Percentiles rank a stretch among this genome's conserved stretches.
Evolutionary conservation across 2,113 vertebrate species (phyloP).

Genomic region (Galbula dea): DNA sequence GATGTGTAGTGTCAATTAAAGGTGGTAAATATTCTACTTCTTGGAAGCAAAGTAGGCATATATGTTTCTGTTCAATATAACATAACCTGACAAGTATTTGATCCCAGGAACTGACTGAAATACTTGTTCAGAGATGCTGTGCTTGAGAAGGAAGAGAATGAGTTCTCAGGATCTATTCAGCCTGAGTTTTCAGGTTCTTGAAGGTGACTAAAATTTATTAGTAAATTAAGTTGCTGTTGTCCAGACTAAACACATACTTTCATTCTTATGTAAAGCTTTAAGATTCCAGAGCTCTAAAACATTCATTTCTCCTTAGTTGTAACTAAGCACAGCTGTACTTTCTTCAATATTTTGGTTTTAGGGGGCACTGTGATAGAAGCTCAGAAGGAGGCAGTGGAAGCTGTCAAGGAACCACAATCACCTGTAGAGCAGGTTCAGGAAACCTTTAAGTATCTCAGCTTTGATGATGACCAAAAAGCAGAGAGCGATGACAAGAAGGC

Average conservation of each 20-base stretch:
- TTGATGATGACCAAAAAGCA: conserved; percentile 12
- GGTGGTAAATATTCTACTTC: background rate
- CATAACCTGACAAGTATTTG: background rate
- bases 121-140: background rate
- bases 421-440: background rate
- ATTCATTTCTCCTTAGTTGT: background rate
- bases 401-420: background rate
- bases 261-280: background rate
- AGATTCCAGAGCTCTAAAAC: background rate
- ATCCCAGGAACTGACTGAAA: background rate
- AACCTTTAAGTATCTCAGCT: background rate
- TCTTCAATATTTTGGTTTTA: background rate
- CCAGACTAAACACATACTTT: background rate
- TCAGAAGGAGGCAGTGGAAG: background rate
- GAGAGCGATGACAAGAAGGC: conserved; percentile 18
- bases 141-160: background rate
- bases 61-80: background rate
- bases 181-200: background rate
- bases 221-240: background rate
- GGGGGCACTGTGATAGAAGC: conserved; percentile 6
- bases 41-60: background rate
- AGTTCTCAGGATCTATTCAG: background rate
- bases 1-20: background rate
- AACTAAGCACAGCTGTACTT: background rate
- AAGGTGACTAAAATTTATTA: background rate